A percentile compares a stretch with the other conserved stretches of the same genome.
Evolutionary conservation across 2,888 invertebrate genomes (phyloP).

Genomic region (Habrosyne pyritoides): DNA sequence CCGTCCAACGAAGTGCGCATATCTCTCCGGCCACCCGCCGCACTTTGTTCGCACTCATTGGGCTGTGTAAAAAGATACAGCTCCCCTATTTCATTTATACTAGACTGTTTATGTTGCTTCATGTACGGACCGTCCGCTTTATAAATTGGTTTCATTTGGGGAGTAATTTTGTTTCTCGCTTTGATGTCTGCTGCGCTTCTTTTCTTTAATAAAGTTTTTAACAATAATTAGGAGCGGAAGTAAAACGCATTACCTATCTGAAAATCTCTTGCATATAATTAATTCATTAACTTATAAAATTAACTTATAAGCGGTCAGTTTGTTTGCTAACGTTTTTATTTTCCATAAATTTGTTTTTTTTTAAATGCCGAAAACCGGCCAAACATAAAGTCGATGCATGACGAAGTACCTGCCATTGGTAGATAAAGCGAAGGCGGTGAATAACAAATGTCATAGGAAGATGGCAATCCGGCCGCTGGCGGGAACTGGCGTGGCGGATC

Average conservation of each 20-base stretch:
- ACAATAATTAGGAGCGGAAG: neutral
- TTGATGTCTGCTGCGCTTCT: constrained; percentile 42
- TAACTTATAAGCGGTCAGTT: no score
- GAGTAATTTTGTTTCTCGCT: constrained; percentile 50
- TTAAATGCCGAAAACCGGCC: no score
- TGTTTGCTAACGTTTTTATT: no score
- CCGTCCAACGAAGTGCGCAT: constrained; percentile 31
- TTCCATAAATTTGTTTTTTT: no score
- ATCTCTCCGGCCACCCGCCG: constrained; percentile 23
- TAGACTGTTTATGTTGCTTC: constrained; percentile 43
- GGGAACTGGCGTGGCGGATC: constrained; percentile 36
- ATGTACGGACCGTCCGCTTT: constrained; percentile 37
- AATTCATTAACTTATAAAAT: no score
- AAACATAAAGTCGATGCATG: neutral
- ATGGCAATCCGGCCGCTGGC: constrained; percentile 40
- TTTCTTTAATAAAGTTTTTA: constrained; percentile 10
- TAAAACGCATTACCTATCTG: neutral
- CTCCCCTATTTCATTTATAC: constrained; percentile 61
- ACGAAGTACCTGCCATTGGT: neutral
- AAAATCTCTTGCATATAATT: no score
- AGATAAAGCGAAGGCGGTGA: constrained; percentile 56
- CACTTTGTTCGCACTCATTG: constrained; percentile 68
- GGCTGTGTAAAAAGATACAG: constrained; percentile 71
- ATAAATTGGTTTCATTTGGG: constrained; percentile 61
- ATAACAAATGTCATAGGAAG: constrained; percentile 66